Conservation (phyloP, 2,888 invertebrate species). For the Carabus problematicus region DNA sequence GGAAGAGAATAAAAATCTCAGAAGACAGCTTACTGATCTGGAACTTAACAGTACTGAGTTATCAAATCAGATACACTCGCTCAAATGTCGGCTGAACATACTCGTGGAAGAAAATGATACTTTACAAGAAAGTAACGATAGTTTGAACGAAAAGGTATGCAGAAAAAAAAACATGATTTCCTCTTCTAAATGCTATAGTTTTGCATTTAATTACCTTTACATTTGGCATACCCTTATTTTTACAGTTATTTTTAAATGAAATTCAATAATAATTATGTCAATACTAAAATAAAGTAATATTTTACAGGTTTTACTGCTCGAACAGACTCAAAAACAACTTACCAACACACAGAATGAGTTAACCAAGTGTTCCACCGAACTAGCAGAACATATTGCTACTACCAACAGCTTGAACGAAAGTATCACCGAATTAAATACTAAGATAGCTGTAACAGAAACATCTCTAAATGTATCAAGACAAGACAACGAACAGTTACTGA, state of each 20-base stretch:
- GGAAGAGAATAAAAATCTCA: conserved; percentile 50
- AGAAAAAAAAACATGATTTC: too few relatives aligned
- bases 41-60: conserved; percentile 20
- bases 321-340: background rate
- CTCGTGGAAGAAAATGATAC: conserved; percentile 12
- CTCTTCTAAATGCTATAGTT: too few relatives aligned
- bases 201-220: too few relatives aligned
- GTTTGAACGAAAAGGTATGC: conserved; percentile 4
- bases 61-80: conserved; percentile 3
- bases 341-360: background rate
- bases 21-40: conserved; percentile 14
- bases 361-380: background rate
- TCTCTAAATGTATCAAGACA: background rate
- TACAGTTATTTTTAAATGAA: too few relatives aligned
- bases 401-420: background rate
- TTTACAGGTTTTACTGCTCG: conserved; percentile 1
- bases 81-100: conserved; percentile 15
- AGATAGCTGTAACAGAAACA: background rate
- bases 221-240: too few relatives aligned
- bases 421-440: background rate
- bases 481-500: background rate
- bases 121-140: conserved; percentile 1
- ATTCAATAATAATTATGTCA: too few relatives aligned
- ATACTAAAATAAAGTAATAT: too few relatives aligned
- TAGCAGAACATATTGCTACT: background rate